These are phyloP conservation scores for Takifugu ocellatus DNA, from an alignment of 2,797 vertebrate species.

Conservation along the genomic window DNA sequence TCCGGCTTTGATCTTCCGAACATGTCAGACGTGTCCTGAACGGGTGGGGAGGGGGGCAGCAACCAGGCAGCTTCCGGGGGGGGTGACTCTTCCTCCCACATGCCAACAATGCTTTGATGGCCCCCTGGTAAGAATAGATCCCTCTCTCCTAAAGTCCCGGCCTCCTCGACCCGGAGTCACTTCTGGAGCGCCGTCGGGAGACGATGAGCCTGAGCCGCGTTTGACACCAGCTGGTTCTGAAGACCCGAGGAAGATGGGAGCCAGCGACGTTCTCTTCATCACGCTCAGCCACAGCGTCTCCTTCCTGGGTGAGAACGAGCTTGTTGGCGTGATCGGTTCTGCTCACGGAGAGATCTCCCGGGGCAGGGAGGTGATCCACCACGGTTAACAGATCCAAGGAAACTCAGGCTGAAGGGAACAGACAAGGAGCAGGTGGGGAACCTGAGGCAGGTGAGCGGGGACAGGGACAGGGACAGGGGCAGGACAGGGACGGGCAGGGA, in stretches of 20 bases:
- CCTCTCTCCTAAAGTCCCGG: conserved; percentile 51
- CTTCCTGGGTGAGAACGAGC: conserved; percentile 75
- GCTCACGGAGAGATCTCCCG: too few relatives aligned
- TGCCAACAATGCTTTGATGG: conserved; percentile 77
- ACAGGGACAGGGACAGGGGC: too few relatives aligned
- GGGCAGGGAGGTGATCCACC: too few relatives aligned
- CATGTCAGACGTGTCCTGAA: too few relatives aligned
- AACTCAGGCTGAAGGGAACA: too few relatives aligned
- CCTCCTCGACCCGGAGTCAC: conserved; percentile 54
- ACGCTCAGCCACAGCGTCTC: conserved; percentile 82
- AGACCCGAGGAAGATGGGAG: conserved; percentile 49
- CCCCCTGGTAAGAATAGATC: conserved; percentile 85
- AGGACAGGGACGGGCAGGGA: too few relatives aligned
- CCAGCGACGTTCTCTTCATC: conserved; percentile 75
- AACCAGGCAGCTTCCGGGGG: conserved; percentile 37
- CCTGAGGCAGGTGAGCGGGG: too few relatives aligned
- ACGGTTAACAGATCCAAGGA: too few relatives aligned
- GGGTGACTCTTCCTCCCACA: conserved; percentile 55
- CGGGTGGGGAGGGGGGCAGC: too few relatives aligned
- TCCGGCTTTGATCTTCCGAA: too few relatives aligned
- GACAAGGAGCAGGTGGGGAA: too few relatives aligned
- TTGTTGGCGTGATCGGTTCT: neutral
- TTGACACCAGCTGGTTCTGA: neutral
- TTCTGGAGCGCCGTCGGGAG: neutral
- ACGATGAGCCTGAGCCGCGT: neutral